Evolutionary conservation across 2,113 vertebrate genomes (phyloP), one percentile per base, ranked within the genome.

Genomic region (Chamaetylas fuelleborni): DNA sequence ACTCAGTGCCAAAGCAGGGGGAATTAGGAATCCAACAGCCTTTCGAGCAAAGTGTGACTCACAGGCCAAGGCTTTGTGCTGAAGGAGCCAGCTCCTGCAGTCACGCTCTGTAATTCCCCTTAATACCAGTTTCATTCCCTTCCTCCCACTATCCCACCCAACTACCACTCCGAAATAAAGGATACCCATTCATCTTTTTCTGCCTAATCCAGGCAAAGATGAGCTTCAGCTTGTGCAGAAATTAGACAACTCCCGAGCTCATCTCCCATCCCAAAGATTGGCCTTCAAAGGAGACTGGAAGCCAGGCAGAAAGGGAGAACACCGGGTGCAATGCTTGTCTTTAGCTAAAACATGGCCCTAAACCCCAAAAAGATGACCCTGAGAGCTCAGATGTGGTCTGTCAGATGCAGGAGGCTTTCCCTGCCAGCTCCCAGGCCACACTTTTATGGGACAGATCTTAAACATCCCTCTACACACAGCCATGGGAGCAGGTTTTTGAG

Each of bases 11-110:
- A 64, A 50, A 92, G 53, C 90, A 78, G 80, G n/a, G 89, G 60
- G 91, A 81, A 40, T 26, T 4, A 23, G 87, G 87, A 72, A 81
- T 40, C 74, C 84, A 88, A 65, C 48, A 88, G 90, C 77, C 92
- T 97, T 96, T 95, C 64, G 8, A 95, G 86, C 93, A 97, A 95
- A 88, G 67, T 1, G 5, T 95, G 96, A 97, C 54, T 97, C 96
- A 96, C 45, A 20, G 82, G 83, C 81, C 88, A 65, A 40, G 50
- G 80, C 67, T 90, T 79, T 51, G 43, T 90, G 86, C 89, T 65
- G 51, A 25, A 71, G 47, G 73, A 94, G 60, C 89, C 22, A 9
- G 66, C 92, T 81, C 57, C 83, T 71, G 86, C 72, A 83, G 92
- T 86, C 93, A 65, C 15, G 31, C 81, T 78, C 72, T 81, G 54